A percentile compares a stretch with the other conserved stretches of the same genome.
phyloP scores from a whole-genome alignment of 2,888 invertebrate species.

The Hypolimnas misippus region DNA sequence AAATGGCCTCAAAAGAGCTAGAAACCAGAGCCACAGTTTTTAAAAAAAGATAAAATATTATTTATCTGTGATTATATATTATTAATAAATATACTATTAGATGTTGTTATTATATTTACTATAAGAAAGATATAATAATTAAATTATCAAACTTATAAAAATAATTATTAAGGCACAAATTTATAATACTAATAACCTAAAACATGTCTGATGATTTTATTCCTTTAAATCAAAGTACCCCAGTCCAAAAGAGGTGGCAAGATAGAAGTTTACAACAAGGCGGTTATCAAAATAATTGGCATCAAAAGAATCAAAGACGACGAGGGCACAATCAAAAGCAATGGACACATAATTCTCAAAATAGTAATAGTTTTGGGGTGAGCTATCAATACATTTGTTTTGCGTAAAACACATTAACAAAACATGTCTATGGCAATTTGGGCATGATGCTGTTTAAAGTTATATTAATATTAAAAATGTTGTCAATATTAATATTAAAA shows the following conservation, averaged over 20 bases:
- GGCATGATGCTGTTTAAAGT: too few species aligned
- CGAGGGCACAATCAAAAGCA: slow-evolving; percentile 51
- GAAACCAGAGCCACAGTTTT: too few species aligned
- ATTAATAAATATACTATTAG: too few species aligned
- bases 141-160: too few species aligned
- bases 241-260: slow-evolving; percentile 60
- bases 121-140: too few species aligned
- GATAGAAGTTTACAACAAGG: slow-evolving; percentile 54
- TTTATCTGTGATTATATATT: too few species aligned
- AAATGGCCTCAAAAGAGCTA: too few species aligned
- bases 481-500: too few species aligned
- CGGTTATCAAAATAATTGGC: slow-evolving; percentile 48
- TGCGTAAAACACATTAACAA: slow-evolving; percentile 34
- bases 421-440: too few species aligned
- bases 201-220: slow-evolving; percentile 76
- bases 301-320: slow-evolving; percentile 52
- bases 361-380: slow-evolving; percentile 67
- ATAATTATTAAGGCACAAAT: neutral
- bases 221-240: slow-evolving; percentile 75
- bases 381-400: slow-evolving; percentile 40
- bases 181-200: neutral
- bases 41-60: too few species aligned
- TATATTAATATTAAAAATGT: too few species aligned
- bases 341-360: slow-evolving; percentile 60
- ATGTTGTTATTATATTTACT: too few species aligned